A percentile compares a stretch with the other conserved stretches of the same genome.
Evolutionary conservation across 2,888 invertebrate genomes (phyloP).

Genomic region (Andrena fulva): DNA sequence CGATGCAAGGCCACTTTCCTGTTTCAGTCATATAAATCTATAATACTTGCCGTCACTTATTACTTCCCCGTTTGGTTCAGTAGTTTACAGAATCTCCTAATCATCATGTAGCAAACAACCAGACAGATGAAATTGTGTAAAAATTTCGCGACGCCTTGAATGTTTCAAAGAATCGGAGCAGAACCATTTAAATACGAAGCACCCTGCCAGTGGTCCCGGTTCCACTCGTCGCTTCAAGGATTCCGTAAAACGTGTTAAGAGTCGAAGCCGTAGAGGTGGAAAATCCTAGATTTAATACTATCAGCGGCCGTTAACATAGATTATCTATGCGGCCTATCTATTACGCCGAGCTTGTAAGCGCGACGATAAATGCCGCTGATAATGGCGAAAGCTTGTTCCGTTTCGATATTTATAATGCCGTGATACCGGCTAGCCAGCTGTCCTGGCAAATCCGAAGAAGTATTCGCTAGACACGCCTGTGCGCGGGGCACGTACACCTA

Average conservation of each 20-base stretch:
- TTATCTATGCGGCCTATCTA: slow-evolving; percentile 34
- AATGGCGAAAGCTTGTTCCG: slow-evolving; percentile 41
- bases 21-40: neutral
- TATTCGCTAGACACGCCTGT: neutral
- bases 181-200: slow-evolving; percentile 7
- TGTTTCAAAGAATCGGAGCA: neutral
- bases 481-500: slow-evolving; percentile 22
- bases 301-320: slow-evolving; percentile 13
- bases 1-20: neutral
- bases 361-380: slow-evolving; percentile 42
- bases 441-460: slow-evolving; percentile 38
- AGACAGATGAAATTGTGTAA: neutral
- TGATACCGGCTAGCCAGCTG: slow-evolving; percentile 20
- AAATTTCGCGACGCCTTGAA: neutral
- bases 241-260: slow-evolving; percentile 15
- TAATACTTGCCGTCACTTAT: neutral
- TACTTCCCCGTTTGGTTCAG: too few species aligned
- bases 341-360: slow-evolving; percentile 14
- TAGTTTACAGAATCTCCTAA: too few species aligned
- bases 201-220: neutral
- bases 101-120: neutral
- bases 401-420: slow-evolving; percentile 60
- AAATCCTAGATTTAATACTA: slow-evolving; percentile 39
- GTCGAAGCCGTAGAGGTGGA: slow-evolving; percentile 3
- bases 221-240: slow-evolving; percentile 10